Evolutionary conservation across 1,140 invertebrate species (phyloP), one percentile per base, ranked within the genome.

Genomic region (Drosophila ananassae): DNA sequence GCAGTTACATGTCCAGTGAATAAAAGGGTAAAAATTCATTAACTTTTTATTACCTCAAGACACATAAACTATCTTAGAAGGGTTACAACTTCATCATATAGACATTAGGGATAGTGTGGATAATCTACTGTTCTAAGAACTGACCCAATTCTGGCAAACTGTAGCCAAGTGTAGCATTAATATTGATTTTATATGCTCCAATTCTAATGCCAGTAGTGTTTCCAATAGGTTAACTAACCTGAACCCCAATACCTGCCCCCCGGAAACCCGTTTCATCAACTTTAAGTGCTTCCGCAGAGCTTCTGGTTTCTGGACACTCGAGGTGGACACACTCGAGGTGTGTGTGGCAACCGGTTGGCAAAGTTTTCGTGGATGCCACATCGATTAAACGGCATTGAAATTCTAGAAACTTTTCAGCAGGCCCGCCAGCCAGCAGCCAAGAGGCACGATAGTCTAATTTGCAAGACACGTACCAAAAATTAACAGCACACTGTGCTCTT

Each of bases 401-500:
- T 66, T 80, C 67, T 62, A 81, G 82, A 77, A 85, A 81, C 77
- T 81, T 81, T 87, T 85, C 77, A 83, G 47, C 78, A 48, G 21
- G 21, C 63, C 34, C 47, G 55, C 22, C 22, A 24, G 9, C 8
- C 37, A 37, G 28, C 57, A 61, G 61, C 61, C 54, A 22, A 66
- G 60, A 51, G 58, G 71, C 81, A 89, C 79, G 84, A 89, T 79
- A 77, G 72, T 83, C 84, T 79, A 89, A 89, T 89, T 89, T 89
- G 76, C 79, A 48, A 77, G 67, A 77, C 77, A 80, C 77, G 81
- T 64, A 78, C 73, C 59, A 84, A 62, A 61, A 75, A 57, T 56
- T 50, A 74, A 53, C 56, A 68, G 46, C 59, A 80, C 48, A 48
- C 77, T 54, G 44, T 39, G 44, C 44, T 44, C 41, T 44, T 37